These are phyloP conservation scores for Motacilla alba DNA, from an alignment of 2,113 vertebrate species.

Conservation along the genomic window DNA sequence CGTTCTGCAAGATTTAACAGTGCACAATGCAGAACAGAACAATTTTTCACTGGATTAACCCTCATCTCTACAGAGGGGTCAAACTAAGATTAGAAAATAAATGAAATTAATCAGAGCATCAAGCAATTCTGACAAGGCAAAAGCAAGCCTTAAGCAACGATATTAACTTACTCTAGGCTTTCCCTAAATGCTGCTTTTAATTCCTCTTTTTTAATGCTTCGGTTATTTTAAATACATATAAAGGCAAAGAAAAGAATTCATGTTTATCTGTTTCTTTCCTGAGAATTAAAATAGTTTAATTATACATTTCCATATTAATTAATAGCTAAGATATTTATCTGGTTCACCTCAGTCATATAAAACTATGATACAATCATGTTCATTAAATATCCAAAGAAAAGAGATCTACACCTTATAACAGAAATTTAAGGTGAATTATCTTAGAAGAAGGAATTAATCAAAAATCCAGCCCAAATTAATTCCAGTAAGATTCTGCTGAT, in stretches of 20 bases:
- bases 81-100: background rate
- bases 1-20: background rate
- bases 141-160: background rate
- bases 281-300: background rate
- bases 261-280: background rate
- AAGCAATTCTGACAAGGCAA: background rate
- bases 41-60: constrained; percentile 23
- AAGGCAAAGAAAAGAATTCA: background rate
- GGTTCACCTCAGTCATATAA: background rate
- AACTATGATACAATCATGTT: background rate
- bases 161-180: background rate
- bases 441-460: background rate
- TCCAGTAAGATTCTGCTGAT: background rate
- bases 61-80: background rate
- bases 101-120: background rate
- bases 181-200: background rate
- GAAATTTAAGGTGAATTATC: background rate
- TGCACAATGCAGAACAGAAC: background rate
- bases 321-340: background rate
- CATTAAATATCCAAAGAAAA: background rate
- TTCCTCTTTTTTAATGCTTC: background rate
- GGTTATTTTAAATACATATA: background rate
- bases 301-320: background rate
- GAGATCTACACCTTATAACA: background rate
- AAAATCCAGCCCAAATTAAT: background rate